Percentiles rank a stretch among this genome's conserved stretches.
Conservation (phyloP, 1,140 invertebrate species). For the Pristionchus pacificus region DNA sequence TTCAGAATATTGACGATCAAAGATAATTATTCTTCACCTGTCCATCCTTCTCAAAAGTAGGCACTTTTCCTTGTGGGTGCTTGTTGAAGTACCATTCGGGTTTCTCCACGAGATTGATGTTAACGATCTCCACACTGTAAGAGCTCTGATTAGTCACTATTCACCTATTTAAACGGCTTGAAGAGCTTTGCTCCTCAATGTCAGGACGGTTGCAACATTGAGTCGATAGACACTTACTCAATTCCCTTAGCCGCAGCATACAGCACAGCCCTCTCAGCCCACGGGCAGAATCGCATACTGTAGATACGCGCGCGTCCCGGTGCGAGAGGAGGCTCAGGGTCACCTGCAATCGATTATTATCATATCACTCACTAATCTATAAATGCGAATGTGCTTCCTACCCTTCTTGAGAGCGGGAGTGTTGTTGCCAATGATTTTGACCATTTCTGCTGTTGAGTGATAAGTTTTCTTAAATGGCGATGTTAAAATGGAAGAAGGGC, state of each 20-base stretch:
- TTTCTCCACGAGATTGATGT: conserved; percentile 28
- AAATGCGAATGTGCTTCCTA: too few species aligned
- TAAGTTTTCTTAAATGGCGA: too few species aligned
- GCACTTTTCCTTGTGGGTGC: conserved; percentile 29
- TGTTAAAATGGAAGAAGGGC: too few species aligned
- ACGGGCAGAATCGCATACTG: conserved; percentile 85
- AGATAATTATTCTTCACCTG: conserved; percentile 15
- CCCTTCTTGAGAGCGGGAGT: too few species aligned
- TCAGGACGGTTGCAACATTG: too few species aligned
- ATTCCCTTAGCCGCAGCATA: conserved; percentile 79
- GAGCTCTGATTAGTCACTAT: too few species aligned
- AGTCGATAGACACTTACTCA: conserved; percentile 70
- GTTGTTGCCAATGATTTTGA: too few species aligned
- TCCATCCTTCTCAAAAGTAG: conserved; percentile 23
- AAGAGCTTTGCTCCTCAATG: too few species aligned
- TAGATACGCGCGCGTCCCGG: conserved; percentile 73
- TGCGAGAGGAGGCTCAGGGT: too few species aligned
- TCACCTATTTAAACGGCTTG: neutral
- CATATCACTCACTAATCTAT: too few species aligned
- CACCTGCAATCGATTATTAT: too few species aligned
- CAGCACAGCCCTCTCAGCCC: conserved; percentile 75
- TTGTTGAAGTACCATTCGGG: conserved; percentile 34
- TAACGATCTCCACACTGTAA: conserved; percentile 23
- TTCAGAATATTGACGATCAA: neutral
- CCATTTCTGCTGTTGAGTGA: too few species aligned